These are phyloP conservation scores for Conus canariensis DNA, from an alignment of 2,888 invertebrate species.

Conservation along the genomic window DNA sequence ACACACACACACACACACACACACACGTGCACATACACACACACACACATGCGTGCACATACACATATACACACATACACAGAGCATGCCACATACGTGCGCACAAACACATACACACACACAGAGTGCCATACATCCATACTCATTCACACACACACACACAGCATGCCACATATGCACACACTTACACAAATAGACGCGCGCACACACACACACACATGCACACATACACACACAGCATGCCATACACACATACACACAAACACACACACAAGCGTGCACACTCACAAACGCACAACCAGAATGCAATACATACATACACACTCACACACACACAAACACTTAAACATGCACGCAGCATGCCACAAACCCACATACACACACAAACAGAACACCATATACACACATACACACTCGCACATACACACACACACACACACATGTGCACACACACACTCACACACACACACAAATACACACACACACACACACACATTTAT, in stretches of 20 bases:
- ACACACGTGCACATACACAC: not conserved
- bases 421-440: not conserved
- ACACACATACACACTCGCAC: not conserved
- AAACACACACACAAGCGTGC: not conserved
- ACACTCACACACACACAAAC: slow-evolving; percentile 4
- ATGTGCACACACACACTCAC: not conserved
- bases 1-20: not conserved
- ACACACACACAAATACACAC: not conserved
- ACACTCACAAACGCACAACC: too few relatives aligned
- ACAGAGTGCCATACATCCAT: not conserved
- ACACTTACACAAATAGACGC: too few relatives aligned
- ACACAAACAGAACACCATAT: not conserved
- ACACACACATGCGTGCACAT: not conserved
- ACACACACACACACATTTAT: not conserved
- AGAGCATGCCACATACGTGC: not conserved
- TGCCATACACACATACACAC: not conserved
- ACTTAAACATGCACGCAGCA: not conserved
- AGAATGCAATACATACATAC: not conserved
- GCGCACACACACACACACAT: not conserved
- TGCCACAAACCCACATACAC: not conserved
- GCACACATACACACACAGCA: too few relatives aligned
- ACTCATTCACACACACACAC: not conserved
- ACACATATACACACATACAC: not conserved
- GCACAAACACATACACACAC: not conserved
- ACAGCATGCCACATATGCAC: too few relatives aligned